These are phyloP conservation scores for Mantis religiosa DNA, from an alignment of 2,888 invertebrate genomes.

Conservation along the genomic window DNA sequence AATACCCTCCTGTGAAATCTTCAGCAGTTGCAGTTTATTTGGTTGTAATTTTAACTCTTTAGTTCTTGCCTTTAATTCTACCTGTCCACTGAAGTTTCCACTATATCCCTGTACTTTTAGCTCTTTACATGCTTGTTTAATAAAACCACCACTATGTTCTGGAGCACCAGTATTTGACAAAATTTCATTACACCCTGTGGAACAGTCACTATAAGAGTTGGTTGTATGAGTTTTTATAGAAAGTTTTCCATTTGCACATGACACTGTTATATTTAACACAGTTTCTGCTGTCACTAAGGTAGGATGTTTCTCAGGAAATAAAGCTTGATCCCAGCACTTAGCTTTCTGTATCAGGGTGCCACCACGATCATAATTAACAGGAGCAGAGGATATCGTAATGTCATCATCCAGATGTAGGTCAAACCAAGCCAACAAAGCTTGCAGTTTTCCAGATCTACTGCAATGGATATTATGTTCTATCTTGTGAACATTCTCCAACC, in stretches of 20 bases:
- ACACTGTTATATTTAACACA: constrained; percentile 38
- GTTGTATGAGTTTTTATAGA: neutral
- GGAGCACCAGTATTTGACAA: neutral
- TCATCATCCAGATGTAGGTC: constrained; percentile 60
- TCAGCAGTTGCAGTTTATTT: constrained; percentile 16
- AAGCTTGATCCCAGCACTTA: constrained; percentile 75
- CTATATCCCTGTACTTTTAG: neutral
- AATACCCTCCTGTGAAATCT: constrained; percentile 39
- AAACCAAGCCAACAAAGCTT: constrained; percentile 70
- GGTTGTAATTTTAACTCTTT: neutral
- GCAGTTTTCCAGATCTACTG: constrained; percentile 51
- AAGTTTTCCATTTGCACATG: constrained; percentile 46
- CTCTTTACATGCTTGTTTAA: neutral
- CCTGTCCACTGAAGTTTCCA: neutral
- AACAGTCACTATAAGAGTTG: neutral
- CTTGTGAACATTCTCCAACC: constrained; percentile 39
- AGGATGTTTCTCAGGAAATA: constrained; percentile 54
- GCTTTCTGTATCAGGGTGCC: constrained; percentile 14
- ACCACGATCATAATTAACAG: constrained; percentile 17
- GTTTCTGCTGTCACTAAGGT: neutral
- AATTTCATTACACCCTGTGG: neutral
- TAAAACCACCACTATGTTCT: neutral
- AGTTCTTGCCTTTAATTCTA: neutral
- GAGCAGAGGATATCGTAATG: constrained; percentile 19
- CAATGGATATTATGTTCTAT: constrained; percentile 42